Evolutionary conservation across 35 echinoderm and acorn worm species (phyloP).

Genomic region (Heliocidaris erythrogramma): DNA sequence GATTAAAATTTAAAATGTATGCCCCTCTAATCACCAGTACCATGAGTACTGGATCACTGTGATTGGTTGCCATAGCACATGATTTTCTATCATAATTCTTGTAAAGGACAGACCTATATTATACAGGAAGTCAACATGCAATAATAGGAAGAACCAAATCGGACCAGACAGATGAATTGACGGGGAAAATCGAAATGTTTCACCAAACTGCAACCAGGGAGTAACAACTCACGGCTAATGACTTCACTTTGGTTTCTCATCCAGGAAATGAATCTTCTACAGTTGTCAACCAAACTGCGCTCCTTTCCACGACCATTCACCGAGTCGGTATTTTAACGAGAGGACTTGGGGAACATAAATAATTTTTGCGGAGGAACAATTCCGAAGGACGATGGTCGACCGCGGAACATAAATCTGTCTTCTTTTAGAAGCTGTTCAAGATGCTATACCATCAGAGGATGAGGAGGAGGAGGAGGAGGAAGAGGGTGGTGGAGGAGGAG

Average conservation of each 20-base stretch:
- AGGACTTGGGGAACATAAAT: slow-evolving; percentile 1
- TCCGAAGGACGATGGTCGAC: not conserved
- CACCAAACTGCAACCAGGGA: not conserved
- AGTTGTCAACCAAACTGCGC: not conserved
- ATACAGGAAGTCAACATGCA: no score
- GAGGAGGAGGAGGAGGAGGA: not conserved
- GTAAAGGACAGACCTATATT: no score
- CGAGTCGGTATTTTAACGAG: slow-evolving; percentile 1
- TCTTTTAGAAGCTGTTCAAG: not conserved
- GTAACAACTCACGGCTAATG: not conserved
- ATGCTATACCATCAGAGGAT: not conserved
- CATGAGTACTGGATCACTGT: no score
- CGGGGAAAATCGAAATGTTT: not conserved
- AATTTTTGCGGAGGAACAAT: not conserved
- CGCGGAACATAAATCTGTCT: not conserved
- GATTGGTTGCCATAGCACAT: no score
- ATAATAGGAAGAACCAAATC: no score
- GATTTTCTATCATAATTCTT: no score
- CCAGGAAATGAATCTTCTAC: not conserved
- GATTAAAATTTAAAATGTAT: no score
- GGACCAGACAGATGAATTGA: no score
- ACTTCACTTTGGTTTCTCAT: not conserved
- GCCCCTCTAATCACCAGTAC: no score
- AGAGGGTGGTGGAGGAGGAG: not conserved
- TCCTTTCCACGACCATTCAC: not conserved